Conservation (phyloP, 2,797 vertebrate genomes). For the Tapirus indicus region DNA sequence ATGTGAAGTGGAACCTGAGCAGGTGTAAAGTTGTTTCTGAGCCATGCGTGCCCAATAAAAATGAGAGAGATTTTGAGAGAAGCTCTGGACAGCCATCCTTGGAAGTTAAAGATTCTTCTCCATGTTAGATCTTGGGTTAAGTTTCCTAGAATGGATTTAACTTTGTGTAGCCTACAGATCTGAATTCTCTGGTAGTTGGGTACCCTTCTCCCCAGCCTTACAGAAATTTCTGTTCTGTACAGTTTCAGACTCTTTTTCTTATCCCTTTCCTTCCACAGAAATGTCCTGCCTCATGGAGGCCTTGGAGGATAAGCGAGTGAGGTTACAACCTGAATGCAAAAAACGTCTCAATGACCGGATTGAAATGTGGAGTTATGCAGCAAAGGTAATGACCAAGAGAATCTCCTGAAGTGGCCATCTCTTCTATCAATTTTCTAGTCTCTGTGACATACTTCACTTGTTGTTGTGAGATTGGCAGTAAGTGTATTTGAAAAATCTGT, state of each 20-base stretch:
- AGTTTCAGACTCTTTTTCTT: not conserved
- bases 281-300: constrained; percentile 99
- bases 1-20: not conserved
- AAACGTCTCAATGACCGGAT: constrained; percentile 98
- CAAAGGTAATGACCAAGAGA: constrained; percentile 91
- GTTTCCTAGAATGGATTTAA: not conserved
- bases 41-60: not conserved
- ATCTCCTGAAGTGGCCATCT: not conserved
- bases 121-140: not conserved
- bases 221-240: not conserved
- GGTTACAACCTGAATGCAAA: constrained; percentile 98
- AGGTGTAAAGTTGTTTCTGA: not conserved
- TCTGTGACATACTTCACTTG: not conserved
- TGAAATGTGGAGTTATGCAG: constrained; percentile 99
- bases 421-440: not conserved
- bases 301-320: constrained; percentile 96
- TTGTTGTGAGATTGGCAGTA: not conserved
- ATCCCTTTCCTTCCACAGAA: constrained; percentile 88
- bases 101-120: not conserved
- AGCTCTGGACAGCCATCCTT: not conserved
- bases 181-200: not conserved
- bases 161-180: not conserved
- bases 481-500: not conserved
- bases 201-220: not conserved
- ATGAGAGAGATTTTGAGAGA: not conserved